phyloP scores from a whole-genome alignment of 1,140 invertebrate species.

The Apis mellifera region DNA sequence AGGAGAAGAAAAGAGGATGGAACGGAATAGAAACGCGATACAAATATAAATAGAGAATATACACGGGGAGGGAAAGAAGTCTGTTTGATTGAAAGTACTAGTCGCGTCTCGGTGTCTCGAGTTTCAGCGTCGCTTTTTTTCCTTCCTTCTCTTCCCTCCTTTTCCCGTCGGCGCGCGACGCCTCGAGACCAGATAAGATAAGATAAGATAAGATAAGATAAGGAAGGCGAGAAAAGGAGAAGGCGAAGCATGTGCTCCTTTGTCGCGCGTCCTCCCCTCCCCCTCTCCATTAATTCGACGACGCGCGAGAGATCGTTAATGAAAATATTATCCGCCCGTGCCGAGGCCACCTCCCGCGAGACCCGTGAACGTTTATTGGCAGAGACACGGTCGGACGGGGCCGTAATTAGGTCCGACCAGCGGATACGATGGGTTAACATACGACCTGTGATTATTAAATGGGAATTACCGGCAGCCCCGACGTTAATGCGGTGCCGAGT shows the following conservation, averaged over 20 bases:
- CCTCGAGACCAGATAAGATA: too few species aligned
- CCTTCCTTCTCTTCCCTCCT: too few species aligned
- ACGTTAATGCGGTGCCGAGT: conserved; percentile 65
- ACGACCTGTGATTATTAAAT: conserved; percentile 65
- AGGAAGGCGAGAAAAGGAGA: not conserved
- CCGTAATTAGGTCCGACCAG: conserved; percentile 60
- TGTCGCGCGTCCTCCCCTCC: too few species aligned
- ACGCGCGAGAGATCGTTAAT: conserved; percentile 43
- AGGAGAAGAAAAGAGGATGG: conserved; percentile 41
- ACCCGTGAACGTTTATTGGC: conserved; percentile 64
- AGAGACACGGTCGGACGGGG: conserved; percentile 62
- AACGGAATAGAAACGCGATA: conserved; percentile 53
- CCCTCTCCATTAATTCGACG: conserved; percentile 54
- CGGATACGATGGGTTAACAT: conserved; percentile 63
- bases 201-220: not conserved
- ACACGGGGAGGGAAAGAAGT: not conserved
- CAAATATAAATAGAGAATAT: conserved; percentile 40
- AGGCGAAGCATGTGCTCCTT: not conserved
- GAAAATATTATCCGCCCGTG: conserved; percentile 61
- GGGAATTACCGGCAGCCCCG: conserved; percentile 62
- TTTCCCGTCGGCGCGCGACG: too few species aligned
- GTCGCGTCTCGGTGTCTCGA: too few species aligned
- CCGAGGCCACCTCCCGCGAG: conserved; percentile 50
- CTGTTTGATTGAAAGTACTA: too few species aligned
- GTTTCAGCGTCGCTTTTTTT: too few species aligned